Base-by-base conservation (phyloP, 2,888 invertebrate genomes). In the Chaetogeoica ovagalla region DNA sequence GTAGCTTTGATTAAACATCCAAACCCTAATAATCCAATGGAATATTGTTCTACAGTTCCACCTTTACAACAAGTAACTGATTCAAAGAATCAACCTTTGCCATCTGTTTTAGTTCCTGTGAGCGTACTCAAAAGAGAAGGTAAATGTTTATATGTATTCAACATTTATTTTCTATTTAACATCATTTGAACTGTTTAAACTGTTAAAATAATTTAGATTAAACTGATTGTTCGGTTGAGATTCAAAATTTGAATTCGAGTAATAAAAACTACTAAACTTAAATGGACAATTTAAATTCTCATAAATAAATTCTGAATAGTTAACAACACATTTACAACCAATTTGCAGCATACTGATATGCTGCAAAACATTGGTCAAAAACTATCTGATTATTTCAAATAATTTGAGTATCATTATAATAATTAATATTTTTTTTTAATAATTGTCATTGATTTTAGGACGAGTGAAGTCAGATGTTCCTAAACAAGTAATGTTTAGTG, bases 1-100 rank as follows among this genome's bases (percentile, higher is more conserved):
- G 23, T 60, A 21, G 52, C 76, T n/a, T 63, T 79, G 13, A 71
- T 66, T 19, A 83, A 83, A 59, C 84, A 83, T 79, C 85, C 94
- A 72, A 93, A 94, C 87, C 94, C 94, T 73, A 93, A 93, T 87
- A 94, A 94, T 87, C 94, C 94, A 69, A 91, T 92, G 90, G 94
- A 94, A 86, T 94, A 94, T 87, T 94, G 94, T 87, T 93, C 93
- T 82, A 92, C 92, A 66, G 90, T 94, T 85, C 93, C 94, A 75
- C 94, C 94, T 72, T 88, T 91, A 84, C 90, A 92, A 85, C 94
- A 94, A 87, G 91, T 91, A 83, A 89, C 89, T 62, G 88, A 88
- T 81, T 85, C 85, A 59, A 75, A 83, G 60, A 83, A 83, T 48
- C 84, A 84, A 71, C 87, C 87, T 84, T 88, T 88, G 82, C 93